Conservation (phyloP, 2,113 vertebrate genomes). For the Callocephalon fimbriatum region DNA sequence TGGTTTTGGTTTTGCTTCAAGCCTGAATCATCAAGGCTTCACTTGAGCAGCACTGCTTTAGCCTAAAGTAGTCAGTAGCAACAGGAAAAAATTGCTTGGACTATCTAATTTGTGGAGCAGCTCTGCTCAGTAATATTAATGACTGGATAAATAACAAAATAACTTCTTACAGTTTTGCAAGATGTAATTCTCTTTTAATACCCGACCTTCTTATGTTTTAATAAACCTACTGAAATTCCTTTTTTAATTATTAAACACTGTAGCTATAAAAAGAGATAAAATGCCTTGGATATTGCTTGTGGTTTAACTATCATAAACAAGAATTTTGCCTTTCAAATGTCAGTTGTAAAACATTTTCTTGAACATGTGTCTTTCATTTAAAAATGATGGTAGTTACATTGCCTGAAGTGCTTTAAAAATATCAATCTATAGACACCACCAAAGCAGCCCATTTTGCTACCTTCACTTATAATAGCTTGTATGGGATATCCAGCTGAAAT, state of each 20-base stretch:
- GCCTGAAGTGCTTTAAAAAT: not conserved
- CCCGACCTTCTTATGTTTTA: slow-evolving; percentile 30
- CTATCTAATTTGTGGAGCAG: not conserved
- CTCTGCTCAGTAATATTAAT: slow-evolving; percentile 49
- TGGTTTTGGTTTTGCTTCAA: not conserved
- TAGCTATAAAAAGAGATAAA: not conserved
- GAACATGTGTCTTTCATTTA: not conserved
- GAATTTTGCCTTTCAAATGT: slow-evolving; percentile 23
- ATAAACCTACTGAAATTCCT: not conserved
- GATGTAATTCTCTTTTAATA: slow-evolving; percentile 42
- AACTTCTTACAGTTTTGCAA: not conserved
- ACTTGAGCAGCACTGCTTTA: not conserved
- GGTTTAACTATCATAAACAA: slow-evolving; percentile 8
- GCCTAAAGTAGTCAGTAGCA: not conserved
- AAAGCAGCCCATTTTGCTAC: not conserved
- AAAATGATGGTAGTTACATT: not conserved
- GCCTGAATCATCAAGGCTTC: not conserved
- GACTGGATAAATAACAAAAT: slow-evolving; percentile 53
- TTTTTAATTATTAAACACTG: slow-evolving; percentile 51
- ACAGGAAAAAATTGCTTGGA: not conserved
- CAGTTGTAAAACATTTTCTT: slow-evolving; percentile 26
- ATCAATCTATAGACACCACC: not conserved
- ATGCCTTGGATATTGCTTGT: not conserved
- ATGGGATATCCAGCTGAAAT: not conserved
- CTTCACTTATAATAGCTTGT: not conserved